These are phyloP conservation scores for Gibbula magus DNA, from an alignment of 2,888 invertebrate species.

Conservation along the genomic window DNA sequence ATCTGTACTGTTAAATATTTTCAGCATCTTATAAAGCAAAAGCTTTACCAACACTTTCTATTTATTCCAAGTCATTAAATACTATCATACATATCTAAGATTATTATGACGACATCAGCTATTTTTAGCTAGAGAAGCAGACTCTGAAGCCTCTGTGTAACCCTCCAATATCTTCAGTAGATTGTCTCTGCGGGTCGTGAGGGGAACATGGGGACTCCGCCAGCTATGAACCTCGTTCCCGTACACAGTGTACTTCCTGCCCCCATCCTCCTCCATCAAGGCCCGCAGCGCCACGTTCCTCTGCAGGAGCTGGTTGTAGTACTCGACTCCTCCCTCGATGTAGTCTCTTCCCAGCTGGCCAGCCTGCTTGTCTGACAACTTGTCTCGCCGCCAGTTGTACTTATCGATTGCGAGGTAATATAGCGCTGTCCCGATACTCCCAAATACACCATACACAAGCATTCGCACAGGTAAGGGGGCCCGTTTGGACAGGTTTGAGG, in stretches of 20 bases:
- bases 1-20: too few species aligned
- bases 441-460: slow-evolving; percentile 79
- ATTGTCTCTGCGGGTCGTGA: slow-evolving; percentile 30
- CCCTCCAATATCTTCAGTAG: background rate
- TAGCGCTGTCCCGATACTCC: slow-evolving; percentile 79
- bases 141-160: background rate
- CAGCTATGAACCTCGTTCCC: slow-evolving; percentile 43
- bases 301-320: slow-evolving; percentile 83
- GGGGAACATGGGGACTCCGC: slow-evolving; percentile 33
- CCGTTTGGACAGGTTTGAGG: slow-evolving; percentile 78
- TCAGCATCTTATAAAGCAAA: too few species aligned
- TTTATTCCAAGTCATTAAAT: too few species aligned
- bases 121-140: too few species aligned
- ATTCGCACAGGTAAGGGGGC: slow-evolving; percentile 76
- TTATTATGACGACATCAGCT: too few species aligned
- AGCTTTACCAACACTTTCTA: too few species aligned
- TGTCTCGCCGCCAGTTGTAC: slow-evolving; percentile 81
- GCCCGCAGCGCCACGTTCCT: slow-evolving; percentile 85
- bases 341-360: slow-evolving; percentile 80
- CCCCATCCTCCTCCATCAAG: slow-evolving; percentile 81
- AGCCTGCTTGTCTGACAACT: slow-evolving; percentile 80
- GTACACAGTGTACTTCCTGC: slow-evolving; percentile 33
- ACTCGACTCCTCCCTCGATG: slow-evolving; percentile 84
- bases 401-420: slow-evolving; percentile 83
- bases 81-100: too few species aligned